These are phyloP conservation scores for Tetragnatha montana DNA, from an alignment of 2,888 invertebrate species.

Conservation along the genomic window DNA sequence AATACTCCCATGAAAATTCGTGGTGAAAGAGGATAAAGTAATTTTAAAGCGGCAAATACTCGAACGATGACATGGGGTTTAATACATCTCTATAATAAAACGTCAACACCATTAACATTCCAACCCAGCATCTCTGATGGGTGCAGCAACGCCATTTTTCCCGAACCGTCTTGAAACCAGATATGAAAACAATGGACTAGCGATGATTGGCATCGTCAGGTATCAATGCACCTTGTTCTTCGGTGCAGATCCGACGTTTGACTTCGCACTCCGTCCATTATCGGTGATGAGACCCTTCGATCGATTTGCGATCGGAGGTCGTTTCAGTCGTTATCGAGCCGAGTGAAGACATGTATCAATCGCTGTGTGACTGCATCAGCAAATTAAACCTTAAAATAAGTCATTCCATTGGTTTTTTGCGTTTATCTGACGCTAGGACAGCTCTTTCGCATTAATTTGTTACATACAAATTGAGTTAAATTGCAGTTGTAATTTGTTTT, in stretches of 20 bases:
- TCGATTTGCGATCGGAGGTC: constrained; percentile 41
- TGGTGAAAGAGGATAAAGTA: too few relatives aligned
- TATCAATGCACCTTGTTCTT: neutral
- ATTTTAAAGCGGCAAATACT: too few relatives aligned
- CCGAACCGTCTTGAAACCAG: neutral
- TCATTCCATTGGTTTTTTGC: neutral
- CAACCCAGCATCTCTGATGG: neutral
- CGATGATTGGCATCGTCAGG: neutral
- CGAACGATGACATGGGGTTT: too few relatives aligned
- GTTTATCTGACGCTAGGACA: too few relatives aligned
- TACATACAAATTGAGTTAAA: too few relatives aligned
- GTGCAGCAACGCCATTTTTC: neutral
- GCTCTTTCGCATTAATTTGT: too few relatives aligned
- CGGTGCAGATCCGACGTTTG: neutral
- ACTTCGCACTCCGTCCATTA: constrained; percentile 21
- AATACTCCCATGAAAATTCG: too few relatives aligned
- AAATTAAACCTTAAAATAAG: constrained; percentile 23
- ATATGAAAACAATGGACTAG: neutral
- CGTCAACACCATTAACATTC: too few relatives aligned
- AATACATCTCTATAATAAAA: too few relatives aligned
- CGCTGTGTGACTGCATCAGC: constrained; percentile 22
- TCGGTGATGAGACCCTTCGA: constrained; percentile 25
- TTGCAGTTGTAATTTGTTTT: too few relatives aligned
- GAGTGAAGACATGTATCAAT: constrained; percentile 6
- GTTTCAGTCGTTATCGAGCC: constrained; percentile 33